These are phyloP conservation scores for Aphaenogaster floridana DNA, from an alignment of 1,140 invertebrate genomes.

Conservation along the genomic window DNA sequence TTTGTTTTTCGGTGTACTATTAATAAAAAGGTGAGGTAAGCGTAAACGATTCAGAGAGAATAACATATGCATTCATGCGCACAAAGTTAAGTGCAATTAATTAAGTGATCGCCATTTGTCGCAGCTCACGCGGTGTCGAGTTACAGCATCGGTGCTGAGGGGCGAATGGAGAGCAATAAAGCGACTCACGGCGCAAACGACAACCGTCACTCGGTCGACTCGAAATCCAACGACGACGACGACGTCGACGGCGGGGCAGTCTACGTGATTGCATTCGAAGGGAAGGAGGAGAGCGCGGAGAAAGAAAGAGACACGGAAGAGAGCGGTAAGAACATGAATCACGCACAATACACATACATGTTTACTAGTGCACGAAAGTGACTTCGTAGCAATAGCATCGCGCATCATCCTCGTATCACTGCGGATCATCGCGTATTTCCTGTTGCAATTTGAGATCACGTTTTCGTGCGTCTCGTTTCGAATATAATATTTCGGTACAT, in stretches of 20 bases:
- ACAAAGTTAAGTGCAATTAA: constrained; percentile 3
- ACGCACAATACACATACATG: background rate
- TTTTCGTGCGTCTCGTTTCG: background rate
- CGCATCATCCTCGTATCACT: background rate
- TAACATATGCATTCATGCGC: background rate
- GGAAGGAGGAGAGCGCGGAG: constrained; percentile 73
- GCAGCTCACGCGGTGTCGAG: constrained; percentile 74
- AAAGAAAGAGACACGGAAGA: constrained; percentile 76
- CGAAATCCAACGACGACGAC: constrained; percentile 46
- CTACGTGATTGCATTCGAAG: constrained; percentile 78
- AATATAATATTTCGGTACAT: background rate
- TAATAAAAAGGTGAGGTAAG: background rate
- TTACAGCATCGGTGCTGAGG: constrained; percentile 70
- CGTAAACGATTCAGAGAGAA: background rate
- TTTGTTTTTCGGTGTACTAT: no score
- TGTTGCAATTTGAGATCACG: background rate
- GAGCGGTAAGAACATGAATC: constrained; percentile 68
- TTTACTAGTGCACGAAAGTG: background rate
- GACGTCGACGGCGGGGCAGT: constrained; percentile 73
- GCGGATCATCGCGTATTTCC: background rate
- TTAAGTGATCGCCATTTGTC: constrained; percentile 60
- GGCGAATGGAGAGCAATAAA: constrained; percentile 66
- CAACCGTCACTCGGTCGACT: constrained; percentile 42
- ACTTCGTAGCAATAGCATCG: background rate
- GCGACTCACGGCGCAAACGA: constrained; percentile 58